phyloP scores from a whole-genome alignment of 2,888 invertebrate species.

The Sceliomorpha sp. region DNA sequence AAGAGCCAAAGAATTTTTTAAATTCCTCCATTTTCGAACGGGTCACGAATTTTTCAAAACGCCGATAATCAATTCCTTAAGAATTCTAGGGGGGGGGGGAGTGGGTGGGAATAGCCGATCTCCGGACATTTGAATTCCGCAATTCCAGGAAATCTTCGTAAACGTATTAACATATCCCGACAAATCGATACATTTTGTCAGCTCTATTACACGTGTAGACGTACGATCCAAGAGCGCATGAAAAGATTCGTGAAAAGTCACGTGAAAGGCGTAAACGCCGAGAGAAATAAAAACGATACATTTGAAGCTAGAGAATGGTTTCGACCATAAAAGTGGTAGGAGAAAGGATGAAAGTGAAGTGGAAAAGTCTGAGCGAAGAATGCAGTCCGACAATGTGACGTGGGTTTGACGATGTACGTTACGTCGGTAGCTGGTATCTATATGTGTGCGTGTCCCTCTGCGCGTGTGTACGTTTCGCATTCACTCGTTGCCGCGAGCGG shows the following conservation, averaged over 20 bases:
- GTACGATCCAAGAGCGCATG: slow-evolving; percentile 28
- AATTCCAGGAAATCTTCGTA: slow-evolving; percentile 7
- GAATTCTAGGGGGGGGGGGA: too few species aligned
- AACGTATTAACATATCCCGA: slow-evolving; percentile 18
- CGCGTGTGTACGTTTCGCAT: slow-evolving; percentile 1
- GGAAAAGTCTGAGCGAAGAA: slow-evolving; percentile 36
- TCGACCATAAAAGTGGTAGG: slow-evolving; percentile 27
- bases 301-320: slow-evolving; percentile 25
- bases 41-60: too few species aligned
- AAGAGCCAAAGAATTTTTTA: too few species aligned
- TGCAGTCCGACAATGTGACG: slow-evolving; percentile 3
- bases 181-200: slow-evolving; percentile 19
- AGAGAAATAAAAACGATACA: slow-evolving; percentile 24
- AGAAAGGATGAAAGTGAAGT: slow-evolving; percentile 30
- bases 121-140: too few species aligned
- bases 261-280: slow-evolving; percentile 35
- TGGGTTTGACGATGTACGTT: neutral
- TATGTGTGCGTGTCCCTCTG: neutral
- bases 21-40: too few species aligned
- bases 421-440: too few species aligned
- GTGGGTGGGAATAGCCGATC: too few species aligned
- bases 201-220: too few species aligned
- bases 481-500: neutral
- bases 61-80: too few species aligned
- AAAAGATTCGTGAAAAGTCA: slow-evolving; percentile 31